A percentile compares a stretch with the other conserved stretches of the same genome.
Evolutionary conservation across 1,140 invertebrate species (phyloP).

Genomic region (Drosophila busckii): DNA sequence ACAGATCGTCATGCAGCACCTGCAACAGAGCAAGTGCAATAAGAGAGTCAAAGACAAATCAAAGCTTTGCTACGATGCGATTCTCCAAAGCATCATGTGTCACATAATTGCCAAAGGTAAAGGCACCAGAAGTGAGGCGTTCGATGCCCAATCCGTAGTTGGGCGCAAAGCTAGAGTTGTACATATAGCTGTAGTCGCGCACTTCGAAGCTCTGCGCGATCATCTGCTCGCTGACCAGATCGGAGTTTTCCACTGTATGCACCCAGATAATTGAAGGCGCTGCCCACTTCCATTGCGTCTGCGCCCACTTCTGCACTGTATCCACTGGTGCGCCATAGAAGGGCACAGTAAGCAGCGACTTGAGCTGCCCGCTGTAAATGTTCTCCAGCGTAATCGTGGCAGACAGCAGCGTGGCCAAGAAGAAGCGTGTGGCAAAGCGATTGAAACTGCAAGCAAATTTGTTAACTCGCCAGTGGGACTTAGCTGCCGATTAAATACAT

Average conservation of each 20-base stretch:
- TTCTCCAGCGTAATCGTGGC: constrained; percentile 74
- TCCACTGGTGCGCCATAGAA: constrained; percentile 58
- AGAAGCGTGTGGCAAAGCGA: constrained; percentile 55
- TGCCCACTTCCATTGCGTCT: constrained; percentile 61
- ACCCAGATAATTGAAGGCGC: constrained; percentile 69
- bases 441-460: constrained; percentile 20
- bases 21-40: not conserved
- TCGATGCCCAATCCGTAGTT: constrained; percentile 68
- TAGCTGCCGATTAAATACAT: constrained; percentile 21
- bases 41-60: not conserved
- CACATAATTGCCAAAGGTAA: constrained; percentile 63
- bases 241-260: constrained; percentile 50
- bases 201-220: constrained; percentile 55
- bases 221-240: constrained; percentile 57
- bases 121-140: constrained; percentile 49
- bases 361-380: constrained; percentile 71
- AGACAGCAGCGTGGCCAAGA: constrained; percentile 58
- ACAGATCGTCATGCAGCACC: constrained; percentile 65
- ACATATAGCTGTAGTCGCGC: constrained; percentile 54
- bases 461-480: not conserved
- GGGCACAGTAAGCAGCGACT: constrained; percentile 67
- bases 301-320: constrained; percentile 55
- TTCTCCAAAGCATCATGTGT: constrained; percentile 47
- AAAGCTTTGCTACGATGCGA: constrained; percentile 42
- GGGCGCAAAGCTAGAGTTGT: constrained; percentile 54